phyloP scores from a whole-genome alignment of 1,140 invertebrate genomes.

The Ostrea denselamellosa region DNA sequence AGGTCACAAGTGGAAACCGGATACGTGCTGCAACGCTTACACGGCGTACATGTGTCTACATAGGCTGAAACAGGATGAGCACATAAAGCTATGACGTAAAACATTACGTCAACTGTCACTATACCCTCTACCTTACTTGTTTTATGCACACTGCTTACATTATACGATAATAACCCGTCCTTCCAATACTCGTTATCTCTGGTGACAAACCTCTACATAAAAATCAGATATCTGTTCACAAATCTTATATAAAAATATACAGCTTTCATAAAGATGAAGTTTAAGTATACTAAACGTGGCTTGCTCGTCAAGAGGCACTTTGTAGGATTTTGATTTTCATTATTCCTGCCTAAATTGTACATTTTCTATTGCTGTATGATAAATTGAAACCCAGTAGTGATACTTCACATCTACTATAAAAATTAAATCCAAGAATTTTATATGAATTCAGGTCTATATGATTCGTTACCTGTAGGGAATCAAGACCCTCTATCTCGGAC shows the following conservation, averaged over 20 bases:
- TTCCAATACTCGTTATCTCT: background rate
- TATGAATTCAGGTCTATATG: background rate
- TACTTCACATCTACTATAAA: no score
- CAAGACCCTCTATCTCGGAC: conserved; percentile 54
- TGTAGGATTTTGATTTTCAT: background rate
- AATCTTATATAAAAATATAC: background rate
- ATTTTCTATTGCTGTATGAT: background rate
- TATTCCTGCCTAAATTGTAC: background rate
- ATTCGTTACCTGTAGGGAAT: conserved; percentile 19
- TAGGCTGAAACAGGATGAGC: background rate
- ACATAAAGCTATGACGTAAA: conserved; percentile 8
- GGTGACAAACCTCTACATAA: background rate
- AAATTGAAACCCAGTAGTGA: no score
- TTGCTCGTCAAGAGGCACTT: no score
- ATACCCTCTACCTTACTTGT: background rate
- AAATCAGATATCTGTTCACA: background rate
- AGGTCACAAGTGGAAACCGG: no score
- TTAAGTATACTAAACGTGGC: no score
- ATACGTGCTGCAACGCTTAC: background rate
- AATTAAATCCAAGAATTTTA: no score
- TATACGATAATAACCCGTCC: background rate
- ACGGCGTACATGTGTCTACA: background rate
- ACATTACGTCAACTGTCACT: background rate
- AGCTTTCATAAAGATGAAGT: background rate
- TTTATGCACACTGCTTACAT: background rate